These are phyloP conservation scores for Cheilosia vernalis DNA, from an alignment of 2,888 invertebrate genomes.

Conservation along the genomic window DNA sequence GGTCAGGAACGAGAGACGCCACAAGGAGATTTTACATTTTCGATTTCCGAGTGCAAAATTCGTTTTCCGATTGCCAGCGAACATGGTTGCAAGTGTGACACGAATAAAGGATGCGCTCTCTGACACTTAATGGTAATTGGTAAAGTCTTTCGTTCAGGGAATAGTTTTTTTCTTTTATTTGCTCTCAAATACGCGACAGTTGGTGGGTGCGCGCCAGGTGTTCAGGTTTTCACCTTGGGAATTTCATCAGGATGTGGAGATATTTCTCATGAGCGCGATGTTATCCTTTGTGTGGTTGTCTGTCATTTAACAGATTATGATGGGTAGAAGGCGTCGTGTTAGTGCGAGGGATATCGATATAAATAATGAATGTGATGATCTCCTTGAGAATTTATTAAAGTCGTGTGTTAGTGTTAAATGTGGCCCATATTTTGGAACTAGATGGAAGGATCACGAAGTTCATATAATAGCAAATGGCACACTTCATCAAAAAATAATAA, in stretches of 20 bases:
- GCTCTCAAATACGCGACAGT: not conserved
- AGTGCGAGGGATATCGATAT: conserved; percentile 2
- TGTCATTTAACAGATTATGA: conserved; percentile 29
- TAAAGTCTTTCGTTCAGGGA: not conserved
- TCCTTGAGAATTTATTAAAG: not conserved
- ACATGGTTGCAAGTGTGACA: conserved; percentile 2
- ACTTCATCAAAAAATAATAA: not conserved
- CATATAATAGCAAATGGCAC: not conserved
- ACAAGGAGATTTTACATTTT: conserved; percentile 26
- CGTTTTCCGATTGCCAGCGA: not conserved
- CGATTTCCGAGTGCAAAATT: conserved; percentile 13
- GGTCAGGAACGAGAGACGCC: conserved; percentile 10
- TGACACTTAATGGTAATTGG: conserved; percentile 17
- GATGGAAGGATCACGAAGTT: not conserved
- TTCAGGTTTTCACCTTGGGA: not conserved
- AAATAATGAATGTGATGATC: conserved; percentile 5
- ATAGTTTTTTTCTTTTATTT: not conserved
- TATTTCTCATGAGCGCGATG: conserved; percentile 23
- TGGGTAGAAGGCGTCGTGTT: not conserved
- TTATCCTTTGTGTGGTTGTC: conserved; percentile 15
- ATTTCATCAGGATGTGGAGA: conserved; percentile 14
- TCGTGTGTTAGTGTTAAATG: too few species aligned
- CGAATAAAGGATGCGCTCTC: conserved; percentile 20
- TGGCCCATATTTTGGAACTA: not conserved
- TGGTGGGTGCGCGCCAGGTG: not conserved